These are phyloP conservation scores for Centropyge bicolor DNA, from an alignment of 2,797 vertebrate species.

Conservation along the genomic window DNA sequence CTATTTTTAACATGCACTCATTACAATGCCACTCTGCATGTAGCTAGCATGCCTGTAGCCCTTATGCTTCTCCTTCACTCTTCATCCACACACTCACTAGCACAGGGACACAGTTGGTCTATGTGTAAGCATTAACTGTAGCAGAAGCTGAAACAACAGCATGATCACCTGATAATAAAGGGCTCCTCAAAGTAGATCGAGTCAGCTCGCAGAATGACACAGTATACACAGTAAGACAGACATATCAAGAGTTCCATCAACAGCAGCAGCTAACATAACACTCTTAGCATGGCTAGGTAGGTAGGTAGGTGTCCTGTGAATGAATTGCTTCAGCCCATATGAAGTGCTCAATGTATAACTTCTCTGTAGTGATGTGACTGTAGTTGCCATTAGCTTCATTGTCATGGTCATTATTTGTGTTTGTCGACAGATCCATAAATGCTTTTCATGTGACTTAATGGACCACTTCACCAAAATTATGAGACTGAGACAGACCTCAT, in stretches of 20 bases:
- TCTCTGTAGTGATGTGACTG: background rate
- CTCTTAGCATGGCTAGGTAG: conserved; percentile 10
- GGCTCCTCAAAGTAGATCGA: conserved; percentile 16
- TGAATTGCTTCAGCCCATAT: conserved; percentile 5
- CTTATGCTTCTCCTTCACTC: background rate
- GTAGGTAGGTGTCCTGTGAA: background rate
- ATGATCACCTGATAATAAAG: conserved; percentile 35
- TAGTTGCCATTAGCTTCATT: conserved; percentile 16
- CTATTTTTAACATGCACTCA: conserved; percentile 74
- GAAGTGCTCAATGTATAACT: conserved; percentile 2
- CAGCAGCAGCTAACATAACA: conserved; percentile 8
- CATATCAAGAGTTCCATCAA: background rate
- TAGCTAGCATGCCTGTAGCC: conserved; percentile 28
- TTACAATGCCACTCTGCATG: conserved; percentile 49
- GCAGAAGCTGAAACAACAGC: conserved; percentile 44
- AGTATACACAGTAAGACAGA: too few species aligned
- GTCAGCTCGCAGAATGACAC: conserved; percentile 23
- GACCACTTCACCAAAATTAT: conserved; percentile 19
- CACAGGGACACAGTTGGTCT: conserved; percentile 37
- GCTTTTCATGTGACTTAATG: conserved; percentile 12
- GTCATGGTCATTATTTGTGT: conserved; percentile 15
- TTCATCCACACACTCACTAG: conserved; percentile 39
- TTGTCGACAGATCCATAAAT: conserved; percentile 1
- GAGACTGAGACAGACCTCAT: background rate
- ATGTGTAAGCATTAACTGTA: conserved; percentile 14